A percentile compares a stretch with the other conserved stretches of the same genome.
Conservation (phyloP, 2,888 invertebrate species). For the Ceramica pisi region DNA sequence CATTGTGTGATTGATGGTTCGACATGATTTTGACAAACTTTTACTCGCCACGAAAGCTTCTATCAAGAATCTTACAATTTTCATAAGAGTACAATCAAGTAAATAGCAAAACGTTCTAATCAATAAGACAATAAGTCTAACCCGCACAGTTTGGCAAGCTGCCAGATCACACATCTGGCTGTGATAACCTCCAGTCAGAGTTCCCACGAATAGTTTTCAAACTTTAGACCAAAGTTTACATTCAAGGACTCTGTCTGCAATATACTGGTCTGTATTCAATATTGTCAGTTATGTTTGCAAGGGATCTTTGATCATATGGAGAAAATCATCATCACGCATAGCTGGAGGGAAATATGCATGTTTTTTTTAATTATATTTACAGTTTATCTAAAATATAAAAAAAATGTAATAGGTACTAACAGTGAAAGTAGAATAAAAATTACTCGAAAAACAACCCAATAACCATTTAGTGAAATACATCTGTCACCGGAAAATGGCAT, state of each 20-base stretch:
- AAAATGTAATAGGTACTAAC: no score
- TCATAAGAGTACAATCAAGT: no score
- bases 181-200: constrained; percentile 2
- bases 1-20: not conserved
- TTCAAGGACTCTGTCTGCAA: constrained; percentile 17
- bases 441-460: no score
- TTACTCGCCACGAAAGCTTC: no score
- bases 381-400: no score
- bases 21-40: not conserved
- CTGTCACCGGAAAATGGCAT: no score
- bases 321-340: no score
- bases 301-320: not conserved
- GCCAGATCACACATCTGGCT: constrained; percentile 32
- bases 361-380: no score
- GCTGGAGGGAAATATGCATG: no score
- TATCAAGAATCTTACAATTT: no score
- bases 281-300: not conserved
- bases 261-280: constrained; percentile 2
- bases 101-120: constrained; percentile 1
- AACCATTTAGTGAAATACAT: no score
- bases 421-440: no score
- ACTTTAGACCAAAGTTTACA: constrained; percentile 20
- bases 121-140: constrained; percentile 6
- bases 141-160: constrained; percentile 24
- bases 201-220: constrained; percentile 15